A percentile compares a stretch with the other conserved stretches of the same genome.
These are phyloP conservation scores for Drosophila miranda DNA, from an alignment of 1,140 invertebrate genomes.

Conservation along the genomic window DNA sequence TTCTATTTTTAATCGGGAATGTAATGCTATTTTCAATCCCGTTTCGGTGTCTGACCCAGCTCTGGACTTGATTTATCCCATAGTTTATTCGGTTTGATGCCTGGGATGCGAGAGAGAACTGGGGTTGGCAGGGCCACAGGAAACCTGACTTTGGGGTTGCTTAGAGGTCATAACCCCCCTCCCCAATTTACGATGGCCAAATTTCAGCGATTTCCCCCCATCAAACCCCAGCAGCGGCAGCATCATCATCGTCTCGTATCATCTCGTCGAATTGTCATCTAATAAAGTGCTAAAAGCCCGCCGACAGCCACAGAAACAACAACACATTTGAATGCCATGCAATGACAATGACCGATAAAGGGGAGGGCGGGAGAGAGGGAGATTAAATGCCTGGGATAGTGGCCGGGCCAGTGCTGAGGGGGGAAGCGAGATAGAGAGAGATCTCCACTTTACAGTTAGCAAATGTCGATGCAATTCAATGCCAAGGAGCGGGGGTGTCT, in stretches of 20 bases:
- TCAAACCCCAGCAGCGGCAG: neutral
- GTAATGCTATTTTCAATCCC: constrained; percentile 28
- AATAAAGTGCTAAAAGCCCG: constrained; percentile 39
- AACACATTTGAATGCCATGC: constrained; percentile 10
- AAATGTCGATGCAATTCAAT: constrained; percentile 49
- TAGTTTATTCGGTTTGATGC: too few species aligned
- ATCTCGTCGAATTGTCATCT: constrained; percentile 42
- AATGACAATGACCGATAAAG: too few species aligned
- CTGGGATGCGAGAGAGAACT: too few species aligned
- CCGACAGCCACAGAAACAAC: neutral
- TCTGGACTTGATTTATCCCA: constrained; percentile 15
- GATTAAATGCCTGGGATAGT: constrained; percentile 2
- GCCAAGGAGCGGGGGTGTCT: constrained; percentile 30
- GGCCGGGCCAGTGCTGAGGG: neutral
- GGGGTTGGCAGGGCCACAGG: too few species aligned
- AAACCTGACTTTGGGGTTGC: too few species aligned
- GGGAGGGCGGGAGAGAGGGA: neutral
- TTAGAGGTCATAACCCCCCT: too few species aligned
- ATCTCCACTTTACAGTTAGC: constrained; percentile 43
- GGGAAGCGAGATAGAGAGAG: neutral
- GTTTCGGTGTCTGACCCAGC: constrained; percentile 35
- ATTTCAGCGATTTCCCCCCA: neutral
- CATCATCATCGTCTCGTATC: constrained; percentile 2
- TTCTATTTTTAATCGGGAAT: constrained; percentile 55
- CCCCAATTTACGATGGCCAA: too few species aligned